A percentile compares a stretch with the other conserved stretches of the same genome.
These are phyloP conservation scores for Xenus cinereus DNA, from an alignment of 2,113 vertebrate genomes.

Conservation along the genomic window DNA sequence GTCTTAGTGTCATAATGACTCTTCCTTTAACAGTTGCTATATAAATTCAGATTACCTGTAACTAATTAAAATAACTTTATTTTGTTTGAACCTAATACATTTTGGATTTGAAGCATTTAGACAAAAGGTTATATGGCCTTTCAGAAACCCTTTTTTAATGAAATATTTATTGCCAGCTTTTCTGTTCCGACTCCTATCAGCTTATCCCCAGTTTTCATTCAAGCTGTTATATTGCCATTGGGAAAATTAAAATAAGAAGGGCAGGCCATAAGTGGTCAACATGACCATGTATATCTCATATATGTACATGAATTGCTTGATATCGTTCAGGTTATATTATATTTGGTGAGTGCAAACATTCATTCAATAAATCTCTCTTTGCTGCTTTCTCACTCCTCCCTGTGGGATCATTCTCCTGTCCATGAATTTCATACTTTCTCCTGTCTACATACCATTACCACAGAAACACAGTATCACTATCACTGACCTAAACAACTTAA, in stretches of 20 bases:
- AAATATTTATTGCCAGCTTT: constrained; percentile 52
- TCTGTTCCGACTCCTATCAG: constrained; percentile 2
- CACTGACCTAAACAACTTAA: not conserved
- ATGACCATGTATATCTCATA: not conserved
- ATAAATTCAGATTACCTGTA: constrained; percentile 24
- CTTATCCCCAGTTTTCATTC: constrained; percentile 31
- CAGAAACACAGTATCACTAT: not conserved
- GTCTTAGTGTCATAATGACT: not conserved
- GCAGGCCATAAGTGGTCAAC: not conserved
- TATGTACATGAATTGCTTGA: not conserved
- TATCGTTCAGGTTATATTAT: constrained; percentile 33
- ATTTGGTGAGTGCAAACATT: constrained; percentile 33
- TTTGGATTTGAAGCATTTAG: constrained; percentile 43
- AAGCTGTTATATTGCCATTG: not conserved
- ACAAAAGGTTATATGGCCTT: constrained; percentile 46
- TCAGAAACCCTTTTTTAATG: constrained; percentile 45
- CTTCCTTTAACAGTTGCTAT: not conserved
- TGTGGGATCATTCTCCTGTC: not conserved
- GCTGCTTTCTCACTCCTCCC: not conserved
- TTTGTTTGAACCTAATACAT: constrained; percentile 31
- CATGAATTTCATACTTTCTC: not conserved
- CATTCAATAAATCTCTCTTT: constrained; percentile 27
- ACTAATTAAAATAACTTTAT: constrained; percentile 46
- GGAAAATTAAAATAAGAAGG: constrained; percentile 55
- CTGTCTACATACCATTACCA: not conserved